Percentiles rank a stretch among this genome's conserved stretches.
phyloP scores from a whole-genome alignment of 1,140 invertebrate species.

The Microvelia longipes region DNA sequence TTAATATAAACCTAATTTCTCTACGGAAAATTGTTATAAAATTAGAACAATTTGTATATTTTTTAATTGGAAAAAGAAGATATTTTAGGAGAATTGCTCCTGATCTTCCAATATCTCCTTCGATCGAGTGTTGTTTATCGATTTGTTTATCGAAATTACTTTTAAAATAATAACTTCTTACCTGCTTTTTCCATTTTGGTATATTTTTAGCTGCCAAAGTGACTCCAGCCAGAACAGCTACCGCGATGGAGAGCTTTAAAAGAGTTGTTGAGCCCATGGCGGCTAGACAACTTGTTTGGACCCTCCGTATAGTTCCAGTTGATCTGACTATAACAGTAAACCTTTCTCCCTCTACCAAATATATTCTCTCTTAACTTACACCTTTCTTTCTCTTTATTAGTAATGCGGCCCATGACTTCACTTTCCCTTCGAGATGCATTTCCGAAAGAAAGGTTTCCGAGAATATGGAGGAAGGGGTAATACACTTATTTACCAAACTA shows the following conservation, averaged over 20 bases:
- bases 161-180: no score
- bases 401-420: not conserved
- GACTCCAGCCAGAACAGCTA: constrained; percentile 3
- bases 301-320: constrained; percentile 1
- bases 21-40: no score
- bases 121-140: no score
- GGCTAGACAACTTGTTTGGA: not conserved
- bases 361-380: not conserved
- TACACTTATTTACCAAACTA: no score
- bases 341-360: not conserved
- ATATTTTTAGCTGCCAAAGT: constrained; percentile 35
- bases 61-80: no score
- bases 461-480: no score
- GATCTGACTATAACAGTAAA: constrained; percentile 1
- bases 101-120: no score
- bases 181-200: constrained; percentile 68
- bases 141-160: no score
- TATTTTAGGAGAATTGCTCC: no score
- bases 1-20: no score
- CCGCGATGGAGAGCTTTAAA: not conserved
- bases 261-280: constrained; percentile 3
- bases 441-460: not conserved
- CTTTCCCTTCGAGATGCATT: not conserved
- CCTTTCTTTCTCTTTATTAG: not conserved
- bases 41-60: no score